These are phyloP conservation scores for Hypotaenidia philippensis DNA, from an alignment of 2,797 vertebrate genomes.

Conservation along the genomic window DNA sequence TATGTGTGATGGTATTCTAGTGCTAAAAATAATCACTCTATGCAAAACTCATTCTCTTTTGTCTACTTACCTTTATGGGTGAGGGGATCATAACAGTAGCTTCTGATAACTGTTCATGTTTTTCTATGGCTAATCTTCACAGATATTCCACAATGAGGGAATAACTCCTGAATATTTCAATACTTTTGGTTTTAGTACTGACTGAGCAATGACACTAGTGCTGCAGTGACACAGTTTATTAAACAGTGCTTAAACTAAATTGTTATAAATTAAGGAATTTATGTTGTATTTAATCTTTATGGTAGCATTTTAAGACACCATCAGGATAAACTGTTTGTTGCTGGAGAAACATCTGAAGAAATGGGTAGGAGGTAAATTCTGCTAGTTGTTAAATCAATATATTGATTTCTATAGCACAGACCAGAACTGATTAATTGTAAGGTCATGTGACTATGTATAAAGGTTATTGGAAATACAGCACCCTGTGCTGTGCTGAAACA, in stretches of 20 bases:
- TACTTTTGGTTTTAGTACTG: neutral
- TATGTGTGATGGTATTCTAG: neutral
- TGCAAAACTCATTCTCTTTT: neutral
- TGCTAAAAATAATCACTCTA: neutral
- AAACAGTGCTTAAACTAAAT: neutral
- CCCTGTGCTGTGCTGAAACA: neutral
- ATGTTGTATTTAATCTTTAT: neutral
- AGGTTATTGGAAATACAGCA: neutral
- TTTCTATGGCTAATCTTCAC: neutral
- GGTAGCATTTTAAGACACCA: neutral
- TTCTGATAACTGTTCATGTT: neutral
- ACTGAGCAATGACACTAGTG: neutral
- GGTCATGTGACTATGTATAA: neutral
- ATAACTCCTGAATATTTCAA: neutral
- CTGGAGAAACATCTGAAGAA: neutral
- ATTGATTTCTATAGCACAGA: neutral
- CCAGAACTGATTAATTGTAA: neutral
- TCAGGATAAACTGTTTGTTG: neutral
- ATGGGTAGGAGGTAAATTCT: neutral
- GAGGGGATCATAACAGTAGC: neutral
- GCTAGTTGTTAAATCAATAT: neutral
- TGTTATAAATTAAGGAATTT: neutral
- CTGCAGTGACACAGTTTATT: neutral
- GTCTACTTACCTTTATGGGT: neutral
- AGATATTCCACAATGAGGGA: neutral